Base-by-base conservation (phyloP, 2,113 vertebrate genomes). In the Hyperopisus bebe region DNA sequence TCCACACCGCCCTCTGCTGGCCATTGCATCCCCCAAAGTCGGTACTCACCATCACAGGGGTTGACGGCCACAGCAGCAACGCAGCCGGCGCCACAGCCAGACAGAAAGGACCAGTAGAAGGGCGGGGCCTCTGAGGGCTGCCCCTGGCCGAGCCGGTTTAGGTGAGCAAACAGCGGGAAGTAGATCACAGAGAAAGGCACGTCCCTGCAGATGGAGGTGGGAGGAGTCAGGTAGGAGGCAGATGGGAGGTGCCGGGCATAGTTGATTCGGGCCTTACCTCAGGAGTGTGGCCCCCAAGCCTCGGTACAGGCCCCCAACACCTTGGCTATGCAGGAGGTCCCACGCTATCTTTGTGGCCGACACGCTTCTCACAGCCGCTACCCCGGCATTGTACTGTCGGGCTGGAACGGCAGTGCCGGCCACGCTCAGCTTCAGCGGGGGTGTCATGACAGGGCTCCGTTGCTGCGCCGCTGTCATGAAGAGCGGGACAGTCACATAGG, bases 161-260 rank as follows among this genome's bases (percentile, higher is more conserved):
- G 90, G 89, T 96, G 96, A 80, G 96, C 96, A 89, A 97, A 97
- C 70, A 97, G 93, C 8, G 96, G 96, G 51, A 97, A 97, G 92
- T 97, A 97, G 88, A 97, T 91, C 13, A 97, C 91, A 0, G 96
- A 97, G 91, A 97, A 97, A 0, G 96, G 96, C 82, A 97, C 96
- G 92, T 97, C 96, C 92, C 96, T 97, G 90, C 85, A 89, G 70
- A 89, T 27, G 42, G 0, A 90, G 89, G 89, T 15, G 19, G 19
- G 80, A 31, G 9, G 13, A 31, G 62, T 21, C 66, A 55, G 19
- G 8, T 11, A 82, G 39, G 19, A 44, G 46, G 74, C 5, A 17
- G 35, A 70, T 70, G 27, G 10, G 74, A 1, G 15, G 35, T 6
- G 5, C 31, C 15, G 2, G 35, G 74, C 35, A 35, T 15, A 39